phyloP scores from a whole-genome alignment of 2,888 invertebrate genomes.

The Sinopyrophorus schimmeli region DNA sequence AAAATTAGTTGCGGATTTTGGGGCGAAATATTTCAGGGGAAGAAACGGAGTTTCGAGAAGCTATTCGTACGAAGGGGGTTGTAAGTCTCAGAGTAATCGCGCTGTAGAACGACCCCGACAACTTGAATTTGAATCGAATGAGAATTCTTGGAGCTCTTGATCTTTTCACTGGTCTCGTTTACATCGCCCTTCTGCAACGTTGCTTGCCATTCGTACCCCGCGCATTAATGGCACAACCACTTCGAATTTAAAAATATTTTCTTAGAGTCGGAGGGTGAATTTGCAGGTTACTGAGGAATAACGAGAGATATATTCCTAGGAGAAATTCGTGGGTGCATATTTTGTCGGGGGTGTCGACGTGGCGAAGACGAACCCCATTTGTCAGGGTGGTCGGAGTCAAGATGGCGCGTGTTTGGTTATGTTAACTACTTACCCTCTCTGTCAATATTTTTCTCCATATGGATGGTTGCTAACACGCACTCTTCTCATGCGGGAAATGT shows the following conservation, averaged over 20 bases:
- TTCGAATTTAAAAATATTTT: constrained; percentile 17
- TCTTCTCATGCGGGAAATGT: constrained; percentile 34
- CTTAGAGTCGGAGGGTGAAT: neutral
- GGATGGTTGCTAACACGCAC: constrained; percentile 39
- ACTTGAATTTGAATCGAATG: constrained; percentile 45
- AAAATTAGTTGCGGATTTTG: too few relatives aligned
- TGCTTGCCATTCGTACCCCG: constrained; percentile 40
- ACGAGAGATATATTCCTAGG: constrained; percentile 25
- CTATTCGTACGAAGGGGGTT: constrained; percentile 10
- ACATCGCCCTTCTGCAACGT: constrained; percentile 35
- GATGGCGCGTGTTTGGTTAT: constrained; percentile 48
- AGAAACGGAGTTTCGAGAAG: too few relatives aligned
- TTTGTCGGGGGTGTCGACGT: constrained; percentile 34
- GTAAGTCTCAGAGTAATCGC: constrained; percentile 33
- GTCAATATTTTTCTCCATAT: constrained; percentile 46
- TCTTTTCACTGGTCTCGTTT: constrained; percentile 47
- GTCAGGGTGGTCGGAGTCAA: constrained; percentile 39
- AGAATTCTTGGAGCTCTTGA: constrained; percentile 46
- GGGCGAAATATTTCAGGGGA: too few relatives aligned
- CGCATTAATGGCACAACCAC: constrained; percentile 28
- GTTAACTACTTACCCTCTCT: constrained; percentile 45
- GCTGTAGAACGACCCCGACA: constrained; percentile 36
- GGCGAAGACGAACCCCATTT: constrained; percentile 41
- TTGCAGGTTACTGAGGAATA: constrained; percentile 13
- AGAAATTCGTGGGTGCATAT: constrained; percentile 30